Conservation (phyloP, 2,113 vertebrate genomes). For the Neoarius graeffei region DNA sequence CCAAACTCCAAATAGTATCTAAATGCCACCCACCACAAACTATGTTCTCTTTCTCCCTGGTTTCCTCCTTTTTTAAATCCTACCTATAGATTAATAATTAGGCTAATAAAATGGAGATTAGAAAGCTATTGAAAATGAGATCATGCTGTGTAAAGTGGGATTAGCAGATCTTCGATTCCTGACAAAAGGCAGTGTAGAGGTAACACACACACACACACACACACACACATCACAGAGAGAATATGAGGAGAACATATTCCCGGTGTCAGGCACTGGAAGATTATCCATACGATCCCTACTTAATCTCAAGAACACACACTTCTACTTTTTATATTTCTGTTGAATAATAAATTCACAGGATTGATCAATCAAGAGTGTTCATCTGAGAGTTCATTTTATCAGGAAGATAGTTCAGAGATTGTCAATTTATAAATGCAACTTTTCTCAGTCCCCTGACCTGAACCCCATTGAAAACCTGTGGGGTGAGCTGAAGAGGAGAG, state of each 20-base stretch:
- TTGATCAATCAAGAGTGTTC: constrained; percentile 27
- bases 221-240: constrained; percentile 31
- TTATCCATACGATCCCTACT: not conserved
- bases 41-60: not conserved
- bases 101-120: constrained; percentile 16
- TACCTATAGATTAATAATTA: not conserved
- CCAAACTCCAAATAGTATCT: not conserved
- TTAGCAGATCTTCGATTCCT: constrained; percentile 53
- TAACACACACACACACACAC: constrained; percentile 15
- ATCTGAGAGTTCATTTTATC: not conserved
- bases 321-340: not conserved
- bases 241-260: not conserved
- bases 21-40: not conserved
- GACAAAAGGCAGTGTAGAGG: constrained; percentile 56
- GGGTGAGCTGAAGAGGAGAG: no score
- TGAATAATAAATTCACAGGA: not conserved
- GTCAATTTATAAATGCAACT: no score
- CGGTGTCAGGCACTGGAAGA: not conserved
- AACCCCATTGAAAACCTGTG: no score
- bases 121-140: not conserved
- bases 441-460: no score
- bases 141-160: constrained; percentile 62
- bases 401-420: not conserved
- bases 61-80: not conserved
- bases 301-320: not conserved